Conservation (phyloP, 2,888 invertebrate species). For the Temnothorax ravouxi region DNA sequence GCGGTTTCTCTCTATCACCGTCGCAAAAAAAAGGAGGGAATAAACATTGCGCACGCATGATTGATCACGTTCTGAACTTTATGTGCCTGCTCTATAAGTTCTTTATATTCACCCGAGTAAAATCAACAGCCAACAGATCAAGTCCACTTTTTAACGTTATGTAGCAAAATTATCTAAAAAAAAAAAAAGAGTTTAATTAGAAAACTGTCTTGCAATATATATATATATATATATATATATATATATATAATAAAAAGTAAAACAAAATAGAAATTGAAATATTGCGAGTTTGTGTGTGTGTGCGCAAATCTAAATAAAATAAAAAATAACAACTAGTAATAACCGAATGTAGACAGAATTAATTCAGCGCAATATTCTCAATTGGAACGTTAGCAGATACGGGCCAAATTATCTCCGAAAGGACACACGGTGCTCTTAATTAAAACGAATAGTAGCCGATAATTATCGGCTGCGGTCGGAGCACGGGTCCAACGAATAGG, state of each 20-base stretch:
- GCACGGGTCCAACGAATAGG: constrained; percentile 74
- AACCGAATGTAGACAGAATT: background rate
- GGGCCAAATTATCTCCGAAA: constrained; percentile 51
- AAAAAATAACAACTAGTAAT: background rate
- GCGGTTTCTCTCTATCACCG: constrained; percentile 49
- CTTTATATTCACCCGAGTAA: constrained; percentile 12
- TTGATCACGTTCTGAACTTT: constrained; percentile 35
- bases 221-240: background rate
- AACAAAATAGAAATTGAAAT: background rate
- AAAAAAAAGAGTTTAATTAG: background rate
- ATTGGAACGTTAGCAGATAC: constrained; percentile 35
- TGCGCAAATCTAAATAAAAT: background rate
- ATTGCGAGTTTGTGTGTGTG: background rate
- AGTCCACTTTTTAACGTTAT: background rate
- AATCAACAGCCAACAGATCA: constrained; percentile 27
- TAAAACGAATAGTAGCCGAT: constrained; percentile 74
- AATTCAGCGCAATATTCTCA: background rate
- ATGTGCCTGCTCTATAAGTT: background rate
- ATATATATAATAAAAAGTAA: background rate
- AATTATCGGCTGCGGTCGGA: constrained; percentile 71
- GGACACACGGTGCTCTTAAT: constrained; percentile 69
- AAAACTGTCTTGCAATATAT: background rate
- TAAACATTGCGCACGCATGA: constrained; percentile 39
- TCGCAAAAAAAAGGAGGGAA: constrained; percentile 28
- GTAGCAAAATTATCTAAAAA: background rate